Conservation (phyloP, 2,797 vertebrate genomes). For the Austrolebias charrua region DNA sequence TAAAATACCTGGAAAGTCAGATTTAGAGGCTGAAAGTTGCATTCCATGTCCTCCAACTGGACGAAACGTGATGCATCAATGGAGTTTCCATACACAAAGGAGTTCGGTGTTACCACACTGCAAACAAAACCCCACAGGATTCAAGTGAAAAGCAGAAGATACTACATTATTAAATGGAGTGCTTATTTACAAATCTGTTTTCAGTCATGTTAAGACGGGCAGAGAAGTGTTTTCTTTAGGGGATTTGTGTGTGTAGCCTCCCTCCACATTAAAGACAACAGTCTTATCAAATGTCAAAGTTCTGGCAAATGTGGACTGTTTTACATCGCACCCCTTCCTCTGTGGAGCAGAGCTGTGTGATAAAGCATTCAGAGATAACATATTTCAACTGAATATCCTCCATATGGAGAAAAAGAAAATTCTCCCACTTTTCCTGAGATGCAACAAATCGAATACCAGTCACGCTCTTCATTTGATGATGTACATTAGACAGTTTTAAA, state of each 20-base stretch:
- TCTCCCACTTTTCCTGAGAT: conserved; percentile 40
- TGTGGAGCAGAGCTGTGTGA: conserved; percentile 58
- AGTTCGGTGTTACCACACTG: conserved; percentile 89
- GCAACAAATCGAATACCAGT: conserved; percentile 32
- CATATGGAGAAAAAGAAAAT: conserved; percentile 39
- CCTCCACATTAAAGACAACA: conserved; percentile 54
- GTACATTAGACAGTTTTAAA: conserved; percentile 11
- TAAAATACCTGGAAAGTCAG: conserved; percentile 90
- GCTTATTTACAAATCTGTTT: not conserved
- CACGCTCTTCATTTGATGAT: conserved; percentile 15
- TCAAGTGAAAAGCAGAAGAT: not conserved
- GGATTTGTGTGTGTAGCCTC: conserved; percentile 41
- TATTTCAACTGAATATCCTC: conserved; percentile 63
- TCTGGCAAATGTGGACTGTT: conserved; percentile 57
- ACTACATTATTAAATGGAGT: no score
- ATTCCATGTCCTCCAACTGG: conserved; percentile 88
- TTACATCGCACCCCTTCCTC: conserved; percentile 61
- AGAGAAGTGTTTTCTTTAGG: conserved; percentile 27
- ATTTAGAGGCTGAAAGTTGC: conserved; percentile 94
- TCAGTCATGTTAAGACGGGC: conserved; percentile 9
- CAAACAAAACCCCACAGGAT: conserved; percentile 12
- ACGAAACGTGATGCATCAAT: conserved; percentile 86
- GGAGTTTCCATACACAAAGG: conserved; percentile 93
- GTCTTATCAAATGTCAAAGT: conserved; percentile 67
- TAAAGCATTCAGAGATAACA: conserved; percentile 68